phyloP scores from a whole-genome alignment of 2,888 invertebrate species.

The Troides aeacus region DNA sequence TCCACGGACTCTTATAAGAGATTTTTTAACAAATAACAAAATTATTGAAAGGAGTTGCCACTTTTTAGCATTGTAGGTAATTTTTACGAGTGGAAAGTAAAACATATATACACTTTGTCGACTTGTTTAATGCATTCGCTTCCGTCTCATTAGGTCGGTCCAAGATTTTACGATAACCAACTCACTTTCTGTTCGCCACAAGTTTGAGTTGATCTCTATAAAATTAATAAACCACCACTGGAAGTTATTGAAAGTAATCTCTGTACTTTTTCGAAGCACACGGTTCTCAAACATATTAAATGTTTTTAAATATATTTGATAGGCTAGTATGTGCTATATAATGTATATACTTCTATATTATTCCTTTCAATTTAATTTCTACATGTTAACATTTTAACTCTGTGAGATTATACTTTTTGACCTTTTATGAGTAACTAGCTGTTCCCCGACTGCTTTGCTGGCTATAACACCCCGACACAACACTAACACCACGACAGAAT shows the following conservation, averaged over 20 bases:
- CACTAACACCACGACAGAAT: too few species aligned
- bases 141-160: slow-evolving; percentile 24
- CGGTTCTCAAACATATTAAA: too few species aligned
- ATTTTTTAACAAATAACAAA: not conserved
- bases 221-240: slow-evolving; percentile 12
- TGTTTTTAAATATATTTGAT: too few species aligned
- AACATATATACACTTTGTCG: slow-evolving; percentile 4
- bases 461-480: too few species aligned
- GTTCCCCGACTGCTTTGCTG: too few species aligned
- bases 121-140: slow-evolving; percentile 18
- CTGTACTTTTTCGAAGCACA: not conserved
- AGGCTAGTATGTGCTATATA: too few species aligned
- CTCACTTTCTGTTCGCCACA: slow-evolving; percentile 21
- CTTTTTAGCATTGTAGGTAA: not conserved
- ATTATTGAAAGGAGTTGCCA: not conserved
- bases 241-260: slow-evolving; percentile 1
- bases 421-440: too few species aligned
- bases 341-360: too few species aligned
- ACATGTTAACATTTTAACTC: too few species aligned
- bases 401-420: too few species aligned
- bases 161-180: slow-evolving; percentile 17
- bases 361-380: too few species aligned
- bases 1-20: too few species aligned
- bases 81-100: slow-evolving; percentile 18
- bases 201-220: slow-evolving; percentile 21